Base-by-base conservation (phyloP, 1,140 invertebrate species). In the Trissolcus basalis region DNA sequence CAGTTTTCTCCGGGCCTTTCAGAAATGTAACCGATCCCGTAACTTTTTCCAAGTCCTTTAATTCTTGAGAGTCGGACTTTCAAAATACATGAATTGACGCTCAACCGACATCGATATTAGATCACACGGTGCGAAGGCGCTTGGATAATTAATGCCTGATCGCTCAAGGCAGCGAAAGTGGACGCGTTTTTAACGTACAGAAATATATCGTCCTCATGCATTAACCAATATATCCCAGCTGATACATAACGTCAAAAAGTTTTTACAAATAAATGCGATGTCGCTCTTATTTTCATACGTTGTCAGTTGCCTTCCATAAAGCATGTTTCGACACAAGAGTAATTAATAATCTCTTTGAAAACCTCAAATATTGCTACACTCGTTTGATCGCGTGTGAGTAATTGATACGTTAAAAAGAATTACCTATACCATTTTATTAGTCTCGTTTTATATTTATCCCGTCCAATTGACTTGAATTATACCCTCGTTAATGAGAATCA, bases 131-230 rank as follows among this genome's bases (percentile, higher is more conserved):
- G 63, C 39, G 48, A 56, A 61, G 36, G 49, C 63, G 50, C 47
- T 33, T 67, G 55, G 50, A 74, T 74, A 68, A 74, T 74, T 74
- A 74, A 74, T 74, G 71, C 51, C 32, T 32, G 27, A 36, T 3
- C 19, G 58, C 64, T 63, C 58, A 39, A 47, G 63, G 71, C 71
- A 74, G 64, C 63, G 64, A 74, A 74, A 74, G 71, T 74, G 63
- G 71, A 68, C 71, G 51, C 19, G 19, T 27, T 27, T 47, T 68
- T 58, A 63, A 63, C 64, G 64, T 45, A 74, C 71, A 63, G 63
- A 68, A 68, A 74, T 74, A 74, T 63, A 27, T 27, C 56, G 58
- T 63, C 63, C 53, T 74, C 63, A 16, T 68, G 71, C 13, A 74
- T 74, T 63, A 74, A 68, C 56, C 51, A 67, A 43, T 45, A n/a